Evolutionary conservation across 2,113 vertebrate genomes (phyloP), one percentile per base, ranked within the genome.

Genomic region (Phainopepla nitens): DNA sequence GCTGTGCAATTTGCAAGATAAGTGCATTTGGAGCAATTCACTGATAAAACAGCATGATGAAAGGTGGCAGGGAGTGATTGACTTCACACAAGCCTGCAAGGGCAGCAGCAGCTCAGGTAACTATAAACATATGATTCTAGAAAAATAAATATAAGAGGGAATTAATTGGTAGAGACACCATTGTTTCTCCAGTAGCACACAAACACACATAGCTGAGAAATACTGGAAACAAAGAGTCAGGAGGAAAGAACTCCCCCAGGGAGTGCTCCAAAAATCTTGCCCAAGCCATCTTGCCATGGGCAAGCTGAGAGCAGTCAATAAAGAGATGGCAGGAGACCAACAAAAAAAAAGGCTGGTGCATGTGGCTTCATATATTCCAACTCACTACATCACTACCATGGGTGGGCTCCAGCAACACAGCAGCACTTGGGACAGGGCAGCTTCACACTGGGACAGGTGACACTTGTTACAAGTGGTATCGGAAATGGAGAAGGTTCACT

Each of bases 1-100:
- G 89, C 76, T 91, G 91, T 29, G 82, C 77, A 94, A 68, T 92
- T 94, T 94, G 77, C 76, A 90, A 86, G 79, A 16, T 86, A 92
- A 97, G 87, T 89, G 76, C 69, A 68, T 95, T 78, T 89, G 69
- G 82, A 96, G 83, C 41, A 95, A 82, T 60, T 73, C 44, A 41
- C 83, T 78, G 86, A 92, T 84, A 83, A 94, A 95, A 75, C n/a
- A 87, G 77, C 45, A 31, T 71, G 91, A 92, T 89, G 80, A 91
- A 92, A 84, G 27, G 53, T 60, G 36, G 60, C 69, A 94, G 44
- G 41, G 60, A 94, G 44, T 90, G 89, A 92, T 4, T 89, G 79
- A 75, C 80, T 92, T 89, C 76, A 57, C 0, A 2, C 35, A 78
- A 81, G 69, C 66, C 36, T 2, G 2, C 65, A 83, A 66, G 44